Conservation (phyloP, 1,140 invertebrate species). For the Zaprionus capensis region DNA sequence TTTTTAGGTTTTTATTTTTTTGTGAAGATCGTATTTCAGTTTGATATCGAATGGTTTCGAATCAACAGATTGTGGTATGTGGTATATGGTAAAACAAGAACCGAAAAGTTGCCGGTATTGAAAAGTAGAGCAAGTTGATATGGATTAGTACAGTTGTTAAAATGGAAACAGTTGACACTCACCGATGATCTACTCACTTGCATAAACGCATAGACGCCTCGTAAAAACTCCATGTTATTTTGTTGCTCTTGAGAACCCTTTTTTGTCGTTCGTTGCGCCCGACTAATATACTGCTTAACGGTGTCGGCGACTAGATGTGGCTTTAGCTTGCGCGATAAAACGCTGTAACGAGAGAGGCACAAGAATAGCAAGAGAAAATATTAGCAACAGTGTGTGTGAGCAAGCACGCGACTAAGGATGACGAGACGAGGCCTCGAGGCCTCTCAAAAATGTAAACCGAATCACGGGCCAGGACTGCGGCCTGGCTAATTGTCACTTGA, state of each 20-base stretch:
- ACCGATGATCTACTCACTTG: conserved; percentile 85
- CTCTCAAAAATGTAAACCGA: conserved; percentile 49
- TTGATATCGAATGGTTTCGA: conserved; percentile 51
- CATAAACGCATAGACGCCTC: conserved; percentile 85
- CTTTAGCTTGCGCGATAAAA: conserved; percentile 82
- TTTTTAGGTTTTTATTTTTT: conserved; percentile 33
- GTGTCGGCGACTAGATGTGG: conserved; percentile 84
- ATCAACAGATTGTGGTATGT: conserved; percentile 55
- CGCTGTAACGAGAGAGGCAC: conserved; percentile 46
- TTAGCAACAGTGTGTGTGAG: conserved; percentile 1
- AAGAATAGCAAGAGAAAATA: background rate
- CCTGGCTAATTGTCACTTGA: conserved; percentile 70
- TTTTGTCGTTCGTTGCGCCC: conserved; percentile 80
- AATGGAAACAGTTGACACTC: conserved; percentile 83
- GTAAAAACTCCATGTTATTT: conserved; percentile 85
- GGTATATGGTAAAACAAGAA: conserved; percentile 75
- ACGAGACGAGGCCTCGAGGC: conserved; percentile 19
- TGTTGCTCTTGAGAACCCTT: conserved; percentile 83
- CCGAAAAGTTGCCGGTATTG: conserved; percentile 71
- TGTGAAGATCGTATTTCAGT: conserved; percentile 31
- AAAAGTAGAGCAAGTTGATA: conserved; percentile 83
- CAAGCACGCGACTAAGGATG: background rate
- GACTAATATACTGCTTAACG: conserved; percentile 84
- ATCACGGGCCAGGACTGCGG: conserved; percentile 40
- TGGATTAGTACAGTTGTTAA: conserved; percentile 84